Conservation (phyloP, 2,888 invertebrate species). For the Cantharis lateralis region DNA sequence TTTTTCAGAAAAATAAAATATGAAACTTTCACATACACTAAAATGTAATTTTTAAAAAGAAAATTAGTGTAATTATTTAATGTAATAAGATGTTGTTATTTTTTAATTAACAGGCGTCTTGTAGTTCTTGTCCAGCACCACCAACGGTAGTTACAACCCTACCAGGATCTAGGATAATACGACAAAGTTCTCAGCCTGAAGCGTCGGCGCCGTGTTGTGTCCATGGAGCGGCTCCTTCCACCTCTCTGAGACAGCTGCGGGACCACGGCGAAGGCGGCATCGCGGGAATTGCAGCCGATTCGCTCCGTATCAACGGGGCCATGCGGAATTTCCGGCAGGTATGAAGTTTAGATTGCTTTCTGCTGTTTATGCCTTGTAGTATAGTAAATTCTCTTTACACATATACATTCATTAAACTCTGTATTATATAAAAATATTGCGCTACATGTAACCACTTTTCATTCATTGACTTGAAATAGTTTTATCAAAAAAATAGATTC, state of each 20-base stretch:
- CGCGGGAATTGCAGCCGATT: slow-evolving; percentile 94
- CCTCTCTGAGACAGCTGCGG: slow-evolving; percentile 83
- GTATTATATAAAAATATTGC: not conserved
- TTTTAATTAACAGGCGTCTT: slow-evolving; percentile 51
- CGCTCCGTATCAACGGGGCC: slow-evolving; percentile 93
- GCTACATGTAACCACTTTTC: not conserved
- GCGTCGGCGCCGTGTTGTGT: slow-evolving; percentile 67
- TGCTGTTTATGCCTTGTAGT: slow-evolving; percentile 13
- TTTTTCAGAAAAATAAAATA: not conserved
- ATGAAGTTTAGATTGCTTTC: slow-evolving; percentile 44
- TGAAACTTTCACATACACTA: not conserved
- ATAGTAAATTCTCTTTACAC: not conserved
- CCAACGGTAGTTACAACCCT: slow-evolving; percentile 74
- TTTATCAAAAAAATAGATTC: not conserved
- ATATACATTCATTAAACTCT: not conserved
- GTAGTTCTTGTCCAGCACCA: slow-evolving; percentile 69
- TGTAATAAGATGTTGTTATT: not conserved
- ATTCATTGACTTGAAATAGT: not conserved
- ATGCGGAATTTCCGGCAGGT: slow-evolving; percentile 96
- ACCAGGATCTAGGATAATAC: slow-evolving; percentile 77
- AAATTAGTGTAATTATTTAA: not conserved
- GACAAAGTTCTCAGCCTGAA: slow-evolving; percentile 87
- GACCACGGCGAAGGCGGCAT: slow-evolving; percentile 77
- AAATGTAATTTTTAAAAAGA: not conserved
- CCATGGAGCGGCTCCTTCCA: slow-evolving; percentile 75